Evolutionary conservation across 2,797 vertebrate genomes (phyloP).

Genomic region (Sebastes elongatus): DNA sequence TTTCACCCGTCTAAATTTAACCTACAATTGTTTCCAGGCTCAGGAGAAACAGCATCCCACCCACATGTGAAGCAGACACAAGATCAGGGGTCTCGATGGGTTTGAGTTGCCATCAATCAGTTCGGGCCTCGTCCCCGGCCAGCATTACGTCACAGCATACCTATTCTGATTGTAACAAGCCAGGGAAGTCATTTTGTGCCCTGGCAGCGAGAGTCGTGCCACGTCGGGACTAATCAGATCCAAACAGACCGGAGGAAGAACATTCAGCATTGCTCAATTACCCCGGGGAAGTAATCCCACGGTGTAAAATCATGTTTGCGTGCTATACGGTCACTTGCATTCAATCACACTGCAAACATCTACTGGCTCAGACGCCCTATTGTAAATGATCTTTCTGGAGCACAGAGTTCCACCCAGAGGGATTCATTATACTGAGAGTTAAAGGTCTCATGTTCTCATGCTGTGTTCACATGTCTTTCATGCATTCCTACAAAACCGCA

Average conservation of each 20-base stretch:
- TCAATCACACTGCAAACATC: conserved; percentile 43
- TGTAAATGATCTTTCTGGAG: conserved; percentile 22
- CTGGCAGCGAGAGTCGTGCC: conserved; percentile 50
- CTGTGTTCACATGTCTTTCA: not conserved
- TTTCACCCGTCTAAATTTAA: conserved; percentile 72
- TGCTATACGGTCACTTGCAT: conserved; percentile 38
- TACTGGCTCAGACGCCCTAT: conserved; percentile 12
- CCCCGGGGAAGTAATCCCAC: conserved; percentile 36
- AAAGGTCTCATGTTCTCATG: conserved; percentile 31
- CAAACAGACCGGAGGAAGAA: conserved; percentile 51
- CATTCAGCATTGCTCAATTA: conserved; percentile 50
- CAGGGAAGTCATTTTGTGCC: conserved; percentile 39
- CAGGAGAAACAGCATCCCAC: conserved; percentile 51
- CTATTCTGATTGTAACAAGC: conserved; percentile 55
- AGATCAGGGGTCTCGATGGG: conserved; percentile 51
- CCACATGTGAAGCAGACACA: conserved; percentile 64
- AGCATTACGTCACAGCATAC: conserved; percentile 72
- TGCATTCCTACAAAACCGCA: not conserved
- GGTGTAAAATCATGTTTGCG: conserved; percentile 48
- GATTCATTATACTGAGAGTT: conserved; percentile 9
- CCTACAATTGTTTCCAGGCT: conserved; percentile 75
- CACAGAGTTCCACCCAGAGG: conserved; percentile 24
- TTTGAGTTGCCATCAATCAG: conserved; percentile 70
- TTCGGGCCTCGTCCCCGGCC: conserved; percentile 51
- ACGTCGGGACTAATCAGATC: conserved; percentile 54